A percentile compares a stretch with the other conserved stretches of the same genome.
Conservation (phyloP, 2,113 vertebrate species). For the Axis porcinus region DNA sequence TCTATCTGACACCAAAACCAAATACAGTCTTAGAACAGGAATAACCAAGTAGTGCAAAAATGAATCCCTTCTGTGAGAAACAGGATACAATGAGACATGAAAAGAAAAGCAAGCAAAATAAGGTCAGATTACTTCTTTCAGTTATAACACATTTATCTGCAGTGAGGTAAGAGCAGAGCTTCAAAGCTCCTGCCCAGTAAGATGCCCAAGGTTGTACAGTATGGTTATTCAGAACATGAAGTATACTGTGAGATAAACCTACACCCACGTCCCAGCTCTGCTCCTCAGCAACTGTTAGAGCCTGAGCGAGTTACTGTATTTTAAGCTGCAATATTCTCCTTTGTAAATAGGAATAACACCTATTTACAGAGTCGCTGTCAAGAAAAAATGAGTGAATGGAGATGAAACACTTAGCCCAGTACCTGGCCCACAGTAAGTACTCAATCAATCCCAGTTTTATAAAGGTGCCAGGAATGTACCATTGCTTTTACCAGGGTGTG, state of each 20-base stretch:
- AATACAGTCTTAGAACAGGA: not conserved
- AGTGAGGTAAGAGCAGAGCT: not conserved
- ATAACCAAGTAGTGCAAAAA: not conserved
- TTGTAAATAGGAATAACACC: not conserved
- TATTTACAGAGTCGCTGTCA: too few species aligned
- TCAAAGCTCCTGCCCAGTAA: not conserved
- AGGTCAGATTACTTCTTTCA: not conserved
- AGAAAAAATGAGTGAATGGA: not conserved
- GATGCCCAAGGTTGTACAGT: not conserved
- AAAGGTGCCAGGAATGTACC: not conserved
- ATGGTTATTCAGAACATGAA: accelerated
- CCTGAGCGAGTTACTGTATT: not conserved
- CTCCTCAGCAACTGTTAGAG: not conserved
- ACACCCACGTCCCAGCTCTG: not conserved
- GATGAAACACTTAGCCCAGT: not conserved
- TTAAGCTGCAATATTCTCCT: not conserved
- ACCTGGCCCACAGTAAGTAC: not conserved
- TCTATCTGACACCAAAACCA: not conserved
- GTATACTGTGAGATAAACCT: accelerated
- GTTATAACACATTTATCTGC: not conserved
- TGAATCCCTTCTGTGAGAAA: not conserved
- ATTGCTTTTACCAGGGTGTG: not conserved
- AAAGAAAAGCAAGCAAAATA: conserved; percentile 12
- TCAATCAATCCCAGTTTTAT: not conserved
- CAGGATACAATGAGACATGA: not conserved